These are phyloP conservation scores for Polymixis lichenea DNA, from an alignment of 2,888 invertebrate genomes.

Conservation along the genomic window DNA sequence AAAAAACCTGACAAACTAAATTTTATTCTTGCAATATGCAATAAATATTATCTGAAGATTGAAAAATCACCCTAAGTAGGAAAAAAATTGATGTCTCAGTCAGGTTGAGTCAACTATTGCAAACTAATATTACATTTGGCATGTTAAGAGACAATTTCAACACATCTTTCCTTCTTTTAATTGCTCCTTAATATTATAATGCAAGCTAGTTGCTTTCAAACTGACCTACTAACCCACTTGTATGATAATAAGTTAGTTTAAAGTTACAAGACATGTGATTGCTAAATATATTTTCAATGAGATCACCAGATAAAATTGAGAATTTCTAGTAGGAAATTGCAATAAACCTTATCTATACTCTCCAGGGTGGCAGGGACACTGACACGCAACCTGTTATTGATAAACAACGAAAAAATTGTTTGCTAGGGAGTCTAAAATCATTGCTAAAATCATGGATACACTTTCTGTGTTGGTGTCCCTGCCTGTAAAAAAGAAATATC, in stretches of 20 bases:
- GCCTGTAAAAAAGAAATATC: not conserved
- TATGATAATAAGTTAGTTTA: conserved; percentile 3
- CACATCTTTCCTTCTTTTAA: not conserved
- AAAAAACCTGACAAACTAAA: not conserved
- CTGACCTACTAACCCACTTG: not conserved
- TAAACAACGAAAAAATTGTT: no score
- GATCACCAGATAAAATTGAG: not conserved
- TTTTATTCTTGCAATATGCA: not conserved
- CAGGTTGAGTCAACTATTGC: not conserved
- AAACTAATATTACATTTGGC: not conserved
- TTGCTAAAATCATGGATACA: no score
- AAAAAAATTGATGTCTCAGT: not conserved
- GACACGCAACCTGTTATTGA: no score
- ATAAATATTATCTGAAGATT: not conserved
- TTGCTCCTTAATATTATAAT: not conserved
- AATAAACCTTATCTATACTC: not conserved
- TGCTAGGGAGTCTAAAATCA: no score
- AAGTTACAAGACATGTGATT: not conserved
- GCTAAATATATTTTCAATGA: conserved; percentile 7
- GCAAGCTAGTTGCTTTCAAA: not conserved
- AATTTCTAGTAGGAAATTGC: conserved; percentile 1
- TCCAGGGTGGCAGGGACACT: not conserved
- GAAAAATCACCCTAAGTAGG: not conserved
- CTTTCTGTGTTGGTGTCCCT: no score
- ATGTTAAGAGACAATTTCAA: not conserved